These are phyloP conservation scores for Pyrochroa serraticornis DNA, from an alignment of 2,888 invertebrate genomes.

Conservation along the genomic window DNA sequence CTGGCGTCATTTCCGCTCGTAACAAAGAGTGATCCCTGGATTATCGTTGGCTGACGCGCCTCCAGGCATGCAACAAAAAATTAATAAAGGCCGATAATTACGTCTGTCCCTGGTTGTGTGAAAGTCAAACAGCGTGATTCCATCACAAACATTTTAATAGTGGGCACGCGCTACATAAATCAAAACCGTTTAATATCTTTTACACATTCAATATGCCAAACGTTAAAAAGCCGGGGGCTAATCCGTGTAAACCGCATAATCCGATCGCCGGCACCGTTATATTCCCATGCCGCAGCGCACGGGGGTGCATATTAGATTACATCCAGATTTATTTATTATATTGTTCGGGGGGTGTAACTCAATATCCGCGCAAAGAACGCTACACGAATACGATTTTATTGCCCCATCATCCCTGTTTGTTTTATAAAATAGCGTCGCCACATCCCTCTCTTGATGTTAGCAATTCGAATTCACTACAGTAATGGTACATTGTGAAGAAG, in stretches of 20 bases:
- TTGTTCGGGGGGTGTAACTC: conserved; percentile 53
- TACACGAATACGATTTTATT: conserved; percentile 52
- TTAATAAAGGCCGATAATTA: conserved; percentile 8
- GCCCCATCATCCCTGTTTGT: conserved; percentile 33
- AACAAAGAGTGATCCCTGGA: too few relatives aligned
- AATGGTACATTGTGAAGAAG: conserved; percentile 66
- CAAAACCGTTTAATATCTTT: conserved; percentile 56
- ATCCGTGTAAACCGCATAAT: conserved; percentile 58
- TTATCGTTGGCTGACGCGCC: background rate
- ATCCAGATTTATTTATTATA: conserved; percentile 54
- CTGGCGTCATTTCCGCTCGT: background rate
- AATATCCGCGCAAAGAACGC: conserved; percentile 53
- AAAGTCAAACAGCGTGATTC: conserved; percentile 55
- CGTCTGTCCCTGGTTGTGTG: conserved; percentile 47
- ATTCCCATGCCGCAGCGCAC: conserved; percentile 27
- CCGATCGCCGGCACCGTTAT: conserved; percentile 39
- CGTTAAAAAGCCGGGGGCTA: conserved; percentile 54
- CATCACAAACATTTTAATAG: conserved; percentile 54
- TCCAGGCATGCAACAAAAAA: too few relatives aligned
- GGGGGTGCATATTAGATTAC: conserved; percentile 58
- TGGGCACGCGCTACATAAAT: conserved; percentile 53
- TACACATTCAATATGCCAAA: conserved; percentile 56
- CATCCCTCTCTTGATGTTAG: background rate
- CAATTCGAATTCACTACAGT: conserved; percentile 30
- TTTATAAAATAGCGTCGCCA: conserved; percentile 1